Conservation (phyloP, 2,888 invertebrate genomes). For the Polyommatus iphigenia region DNA sequence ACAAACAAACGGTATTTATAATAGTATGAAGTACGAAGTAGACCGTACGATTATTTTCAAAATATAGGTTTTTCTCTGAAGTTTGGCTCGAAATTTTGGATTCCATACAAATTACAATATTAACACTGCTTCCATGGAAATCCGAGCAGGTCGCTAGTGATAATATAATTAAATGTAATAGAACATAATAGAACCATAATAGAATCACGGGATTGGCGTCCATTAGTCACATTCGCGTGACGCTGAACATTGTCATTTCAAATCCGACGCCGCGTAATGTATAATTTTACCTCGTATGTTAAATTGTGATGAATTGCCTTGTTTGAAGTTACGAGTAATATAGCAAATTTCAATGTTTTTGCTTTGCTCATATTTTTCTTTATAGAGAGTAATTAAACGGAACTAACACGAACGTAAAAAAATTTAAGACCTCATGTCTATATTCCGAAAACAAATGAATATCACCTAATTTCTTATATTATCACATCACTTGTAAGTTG, state of each 20-base stretch:
- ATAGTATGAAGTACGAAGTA: too few species aligned
- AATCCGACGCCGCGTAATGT: background rate
- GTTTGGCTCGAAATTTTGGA: too few species aligned
- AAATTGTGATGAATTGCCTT: background rate
- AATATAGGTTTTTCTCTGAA: too few species aligned
- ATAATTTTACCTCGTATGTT: background rate
- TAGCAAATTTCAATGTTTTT: background rate
- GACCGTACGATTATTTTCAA: too few species aligned
- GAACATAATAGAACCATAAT: background rate
- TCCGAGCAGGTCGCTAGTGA: background rate
- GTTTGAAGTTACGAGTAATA: background rate
- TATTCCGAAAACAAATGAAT: too few species aligned
- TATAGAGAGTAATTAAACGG: too few species aligned
- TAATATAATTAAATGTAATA: conserved; percentile 12
- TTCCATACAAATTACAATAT: too few species aligned
- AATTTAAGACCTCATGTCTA: too few species aligned
- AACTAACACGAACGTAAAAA: too few species aligned
- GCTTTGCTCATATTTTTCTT: background rate
- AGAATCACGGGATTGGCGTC: background rate
- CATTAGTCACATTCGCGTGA: conserved; percentile 20
- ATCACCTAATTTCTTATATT: too few species aligned
- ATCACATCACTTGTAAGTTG: too few species aligned
- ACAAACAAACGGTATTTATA: too few species aligned
- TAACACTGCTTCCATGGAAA: background rate
- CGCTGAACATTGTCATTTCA: conserved; percentile 25